Evolutionary conservation across 2,113 vertebrate genomes (phyloP).

Genomic region (Choloepus hoffmanni): DNA sequence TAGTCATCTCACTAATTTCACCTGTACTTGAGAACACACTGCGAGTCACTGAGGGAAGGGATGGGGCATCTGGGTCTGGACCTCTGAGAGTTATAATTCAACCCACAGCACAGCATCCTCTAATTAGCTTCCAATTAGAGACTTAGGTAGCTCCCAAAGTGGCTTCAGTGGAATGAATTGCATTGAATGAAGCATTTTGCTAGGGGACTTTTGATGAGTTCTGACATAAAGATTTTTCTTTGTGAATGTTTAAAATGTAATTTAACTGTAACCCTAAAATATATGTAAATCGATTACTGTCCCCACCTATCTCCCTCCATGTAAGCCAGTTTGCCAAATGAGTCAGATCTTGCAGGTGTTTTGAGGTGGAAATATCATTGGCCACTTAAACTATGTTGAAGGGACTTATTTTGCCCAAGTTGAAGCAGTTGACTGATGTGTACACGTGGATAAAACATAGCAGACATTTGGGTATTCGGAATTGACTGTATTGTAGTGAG

Average conservation of each 20-base stretch:
- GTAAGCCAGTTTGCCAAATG: not conserved
- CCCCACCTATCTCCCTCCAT: too few relatives aligned
- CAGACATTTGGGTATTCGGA: not conserved
- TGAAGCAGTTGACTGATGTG: not conserved
- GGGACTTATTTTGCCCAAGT: conserved; percentile 4
- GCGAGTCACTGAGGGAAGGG: not conserved
- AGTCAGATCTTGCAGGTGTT: not conserved
- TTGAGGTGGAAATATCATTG: not conserved
- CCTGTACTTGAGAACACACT: not conserved
- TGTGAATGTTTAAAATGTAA: conserved; percentile 12
- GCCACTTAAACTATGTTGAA: not conserved
- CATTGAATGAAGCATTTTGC: not conserved
- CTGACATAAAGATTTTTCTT: conserved; percentile 4
- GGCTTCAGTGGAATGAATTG: not conserved
- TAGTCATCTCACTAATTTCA: conserved; percentile 62
- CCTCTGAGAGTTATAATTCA: not conserved
- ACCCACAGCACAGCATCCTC: not conserved
- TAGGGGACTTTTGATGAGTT: conserved; percentile 17
- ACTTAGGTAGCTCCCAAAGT: not conserved
- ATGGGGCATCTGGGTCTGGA: not conserved
- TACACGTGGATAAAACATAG: not conserved
- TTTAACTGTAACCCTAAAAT: not conserved
- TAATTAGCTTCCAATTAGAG: conserved; percentile 42
- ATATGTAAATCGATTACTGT: not conserved
- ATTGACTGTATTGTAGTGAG: not conserved